Percentiles rank a stretch among this genome's conserved stretches.
These are phyloP conservation scores for Leistus spinibarbis DNA, from an alignment of 2,888 invertebrate genomes.

Conservation along the genomic window DNA sequence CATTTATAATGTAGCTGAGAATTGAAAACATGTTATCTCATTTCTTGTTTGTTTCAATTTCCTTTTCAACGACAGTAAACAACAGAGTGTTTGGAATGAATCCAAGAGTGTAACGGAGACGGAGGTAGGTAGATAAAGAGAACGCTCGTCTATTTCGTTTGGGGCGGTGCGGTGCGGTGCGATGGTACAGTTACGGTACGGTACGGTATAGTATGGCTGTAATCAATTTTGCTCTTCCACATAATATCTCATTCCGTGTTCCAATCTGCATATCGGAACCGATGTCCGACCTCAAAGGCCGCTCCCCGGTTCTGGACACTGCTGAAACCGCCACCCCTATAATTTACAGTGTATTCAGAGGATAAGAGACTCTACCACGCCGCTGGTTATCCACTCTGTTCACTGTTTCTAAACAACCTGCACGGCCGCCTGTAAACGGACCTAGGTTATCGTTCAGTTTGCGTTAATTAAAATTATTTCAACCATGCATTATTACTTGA, in stretches of 20 bases:
- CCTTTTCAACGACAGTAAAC: neutral
- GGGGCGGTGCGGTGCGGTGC: neutral
- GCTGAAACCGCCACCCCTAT: constrained; percentile 22
- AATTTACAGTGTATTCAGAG: constrained; percentile 27
- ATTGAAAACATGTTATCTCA: neutral
- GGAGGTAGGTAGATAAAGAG: neutral
- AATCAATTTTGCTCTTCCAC: constrained; percentile 33
- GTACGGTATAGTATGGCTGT: neutral
- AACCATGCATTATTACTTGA: neutral
- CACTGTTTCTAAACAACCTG: no score
- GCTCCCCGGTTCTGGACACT: neutral
- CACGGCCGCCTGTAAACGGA: neutral
- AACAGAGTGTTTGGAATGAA: neutral
- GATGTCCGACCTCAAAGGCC: constrained; percentile 27
- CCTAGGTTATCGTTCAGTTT: neutral
- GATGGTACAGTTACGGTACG: neutral
- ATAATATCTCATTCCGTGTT: constrained; percentile 31
- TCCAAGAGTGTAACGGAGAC: neutral
- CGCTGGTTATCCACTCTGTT: neutral
- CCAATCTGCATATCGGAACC: constrained; percentile 34
- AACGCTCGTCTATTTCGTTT: neutral
- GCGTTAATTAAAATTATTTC: neutral
- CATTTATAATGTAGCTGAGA: neutral
- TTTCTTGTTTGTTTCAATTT: neutral
- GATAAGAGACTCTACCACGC: constrained; percentile 12